Evolutionary conservation across 2,797 vertebrate genomes (phyloP), one percentile per base, ranked within the genome.

Genomic region (Oreortyx pictus): DNA sequence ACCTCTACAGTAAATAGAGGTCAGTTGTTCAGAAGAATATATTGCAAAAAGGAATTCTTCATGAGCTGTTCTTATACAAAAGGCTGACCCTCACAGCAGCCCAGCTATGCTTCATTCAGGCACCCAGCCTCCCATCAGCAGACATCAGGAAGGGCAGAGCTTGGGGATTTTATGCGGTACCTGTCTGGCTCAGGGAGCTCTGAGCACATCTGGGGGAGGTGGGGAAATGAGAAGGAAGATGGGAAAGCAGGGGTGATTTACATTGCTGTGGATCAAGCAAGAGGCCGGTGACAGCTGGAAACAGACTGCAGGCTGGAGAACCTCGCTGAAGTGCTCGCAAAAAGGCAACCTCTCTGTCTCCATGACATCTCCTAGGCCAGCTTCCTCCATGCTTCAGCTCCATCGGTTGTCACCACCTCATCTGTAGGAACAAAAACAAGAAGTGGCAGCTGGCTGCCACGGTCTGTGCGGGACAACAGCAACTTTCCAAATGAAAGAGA

Each of bases 391-490:
- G 82, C 59, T 72, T 95, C 93, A 91, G 64, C 64, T 87, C 86
- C 64, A 46, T 85, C 94, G 71, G 18, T 91, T 41, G 29, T 77
- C 86, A 91, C 67, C 59, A 77, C 94, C 50, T 94, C 88, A 35
- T 72, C 64, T 87, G 47, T 78, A 66, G 59, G 37, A 71, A 86
- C 61, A 91, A 87, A 76, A 65, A 75, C 62, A 4, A 19, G 75
- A 96, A 88, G 72, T 82, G 92, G 86, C 85, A 95, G 94, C 82
- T 29, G 65, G 90, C 74, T 93, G 90, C 72, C 89, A 71, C 54
- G 66, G 73, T 62, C 95, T 89, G 61, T 89, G 82, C 94, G 88
- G 91, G 82, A 87, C 24, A 73, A 96, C 90, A 94, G 29, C 85
- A 72, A 47, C 70, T 95, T 93, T 66, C 85, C 80, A 95, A 94